Percentiles rank a stretch among this genome's conserved stretches.
Conservation (phyloP, 35 echinoderm and acorn worm genomes). For the Holothuria glaberrima region DNA sequence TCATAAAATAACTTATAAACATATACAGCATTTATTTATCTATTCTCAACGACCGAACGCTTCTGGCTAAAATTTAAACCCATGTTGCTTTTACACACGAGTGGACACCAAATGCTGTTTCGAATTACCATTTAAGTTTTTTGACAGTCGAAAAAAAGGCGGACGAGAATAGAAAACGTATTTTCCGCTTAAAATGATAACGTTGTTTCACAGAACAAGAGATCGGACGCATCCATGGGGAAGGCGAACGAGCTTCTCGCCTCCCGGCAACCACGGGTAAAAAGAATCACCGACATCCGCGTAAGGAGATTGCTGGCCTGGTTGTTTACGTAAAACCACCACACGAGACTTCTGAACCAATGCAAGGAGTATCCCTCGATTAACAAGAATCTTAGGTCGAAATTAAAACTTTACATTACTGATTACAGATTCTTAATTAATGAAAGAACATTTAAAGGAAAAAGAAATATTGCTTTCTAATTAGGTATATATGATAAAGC, state of each 20-base stretch:
- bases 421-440: too few species aligned
- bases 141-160: conserved; percentile 13
- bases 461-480: too few species aligned
- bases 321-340: too few species aligned
- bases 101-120: conserved; percentile 19
- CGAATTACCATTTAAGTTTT: conserved; percentile 50
- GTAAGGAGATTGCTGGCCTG: too few species aligned
- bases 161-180: conserved; percentile 6
- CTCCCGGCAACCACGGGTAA: conserved; percentile 30
- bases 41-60: conserved; percentile 35
- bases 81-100: conserved; percentile 30
- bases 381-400: too few species aligned
- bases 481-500: too few species aligned
- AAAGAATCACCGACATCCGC: not conserved
- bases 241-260: conserved; percentile 19
- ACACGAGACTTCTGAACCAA: too few species aligned
- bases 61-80: conserved; percentile 35
- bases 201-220: conserved; percentile 47
- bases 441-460: too few species aligned
- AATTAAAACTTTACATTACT: too few species aligned
- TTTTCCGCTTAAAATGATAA: conserved; percentile 37
- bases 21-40: conserved; percentile 55
- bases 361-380: too few species aligned
- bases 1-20: conserved; percentile 11
- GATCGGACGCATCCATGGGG: conserved; percentile 27